Base-by-base conservation (phyloP, 2,888 invertebrate species). In the Psylliodes chrysocephalus region DNA sequence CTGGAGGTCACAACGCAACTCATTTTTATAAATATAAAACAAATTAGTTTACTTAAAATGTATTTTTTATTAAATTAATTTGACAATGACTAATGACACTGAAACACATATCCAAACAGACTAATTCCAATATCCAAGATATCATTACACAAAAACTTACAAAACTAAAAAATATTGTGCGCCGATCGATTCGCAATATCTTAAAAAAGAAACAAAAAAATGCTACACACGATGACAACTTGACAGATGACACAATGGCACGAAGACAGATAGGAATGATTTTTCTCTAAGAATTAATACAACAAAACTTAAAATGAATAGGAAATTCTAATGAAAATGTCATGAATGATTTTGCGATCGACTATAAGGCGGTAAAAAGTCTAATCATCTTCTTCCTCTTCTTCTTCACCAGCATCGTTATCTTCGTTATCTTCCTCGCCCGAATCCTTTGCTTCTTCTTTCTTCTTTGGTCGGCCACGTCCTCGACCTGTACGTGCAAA, bases 391-490 rank as follows among this genome's bases (percentile, higher is more conserved):
- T 81, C 78, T 49, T 80, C 80, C 53, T 80, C 80, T 47, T 71
- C 79, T 12, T 66, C 77, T 53, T 72, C 79, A 46, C 83, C 81
- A 10, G 82, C 82, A 28, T 82, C 82, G 3, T 78, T 83, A 53
- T 82, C 82, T 40, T 84, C 84, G 15, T 72, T 81, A 28, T 80
- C 80, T 42, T 84, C 81, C 17, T 82, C 82, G 44, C 81, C 81
- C 2, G 79, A 82, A 44, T 82, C 82, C 46, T 82, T 82, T 62
- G 78, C 76, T 25, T 80, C 75, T 47, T 83, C 82, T 52, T 81
- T 83, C 65, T 80, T 82, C 75, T 83, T 84, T 64, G 85, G 84
- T 60, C 85, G 74, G 2, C 85, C 84, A 52, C 85, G 81, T 1
- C 85, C 79, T 74, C 78, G 70, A 56, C 61, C 67, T 67, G 19